A percentile compares a stretch with the other conserved stretches of the same genome.
phyloP scores from a whole-genome alignment of 1,140 invertebrate genomes.

The Lucilia sericata region DNA sequence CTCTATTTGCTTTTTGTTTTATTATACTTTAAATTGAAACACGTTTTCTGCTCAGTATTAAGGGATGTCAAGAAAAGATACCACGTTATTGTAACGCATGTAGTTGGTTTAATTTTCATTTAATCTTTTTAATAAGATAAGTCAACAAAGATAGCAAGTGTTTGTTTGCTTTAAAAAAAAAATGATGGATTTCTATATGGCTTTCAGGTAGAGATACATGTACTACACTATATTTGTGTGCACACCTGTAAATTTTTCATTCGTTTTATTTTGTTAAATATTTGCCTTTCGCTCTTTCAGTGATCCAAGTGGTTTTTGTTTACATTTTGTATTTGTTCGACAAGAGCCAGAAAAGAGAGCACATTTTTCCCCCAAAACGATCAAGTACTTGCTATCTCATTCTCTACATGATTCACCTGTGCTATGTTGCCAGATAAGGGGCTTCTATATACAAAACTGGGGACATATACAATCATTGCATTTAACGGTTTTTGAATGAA shows the following conservation, averaged over 20 bases:
- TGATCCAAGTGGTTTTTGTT: constrained; percentile 22
- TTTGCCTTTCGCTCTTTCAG: constrained; percentile 13
- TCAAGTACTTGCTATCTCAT: background rate
- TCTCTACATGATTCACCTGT: constrained; percentile 11
- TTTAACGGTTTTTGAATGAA: background rate
- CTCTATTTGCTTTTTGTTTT: background rate
- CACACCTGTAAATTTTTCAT: background rate
- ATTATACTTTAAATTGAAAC: background rate
- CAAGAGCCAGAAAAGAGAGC: constrained; percentile 15
- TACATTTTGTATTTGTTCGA: background rate
- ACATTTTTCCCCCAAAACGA: background rate
- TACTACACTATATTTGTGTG: background rate
- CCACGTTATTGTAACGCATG: background rate
- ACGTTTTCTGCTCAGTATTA: background rate
- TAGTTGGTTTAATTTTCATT: background rate
- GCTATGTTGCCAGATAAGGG: background rate
- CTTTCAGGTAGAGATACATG: background rate
- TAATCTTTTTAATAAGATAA: background rate
- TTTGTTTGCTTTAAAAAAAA: background rate
- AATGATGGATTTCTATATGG: background rate
- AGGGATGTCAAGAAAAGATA: background rate
- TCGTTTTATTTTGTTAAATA: background rate
- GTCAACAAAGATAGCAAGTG: background rate
- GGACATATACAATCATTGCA: background rate
- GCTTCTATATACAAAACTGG: background rate